phyloP scores from a whole-genome alignment of 2,888 invertebrate genomes.

The Isoperla grammatica region DNA sequence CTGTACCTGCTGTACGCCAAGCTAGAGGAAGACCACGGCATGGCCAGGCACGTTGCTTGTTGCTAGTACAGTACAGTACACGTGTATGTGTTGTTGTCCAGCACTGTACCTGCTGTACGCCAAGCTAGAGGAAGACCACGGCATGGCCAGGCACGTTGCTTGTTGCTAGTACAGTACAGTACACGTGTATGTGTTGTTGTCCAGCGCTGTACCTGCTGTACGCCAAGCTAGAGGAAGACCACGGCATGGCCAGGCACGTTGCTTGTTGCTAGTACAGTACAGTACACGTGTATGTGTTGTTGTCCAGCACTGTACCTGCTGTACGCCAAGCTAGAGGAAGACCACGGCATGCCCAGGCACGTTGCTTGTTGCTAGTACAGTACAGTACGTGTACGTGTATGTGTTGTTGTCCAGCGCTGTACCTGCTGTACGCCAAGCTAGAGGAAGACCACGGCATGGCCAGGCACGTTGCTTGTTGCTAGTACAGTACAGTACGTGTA shows the following conservation, averaged over 20 bases:
- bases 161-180: no score
- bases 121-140: conserved; percentile 97
- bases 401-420: conserved; percentile 61
- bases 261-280: no score
- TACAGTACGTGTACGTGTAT: no score
- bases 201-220: conserved; percentile 75
- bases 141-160: conserved; percentile 92
- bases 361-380: conserved; percentile 86
- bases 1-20: conserved; percentile 95
- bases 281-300: no score
- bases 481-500: no score
- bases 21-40: conserved; percentile 95
- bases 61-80: no score
- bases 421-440: conserved; percentile 92
- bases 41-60: conserved; percentile 92
- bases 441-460: conserved; percentile 98
- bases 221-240: no score
- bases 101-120: conserved; percentile 91
- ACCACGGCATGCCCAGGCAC: conserved; percentile 92
- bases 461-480: conserved; percentile 86
- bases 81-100: conserved; percentile 32
- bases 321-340: no score
- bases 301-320: conserved; percentile 71
- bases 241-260: conserved; percentile 93
- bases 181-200: no score